phyloP scores from a whole-genome alignment of 2,113 vertebrate species.

The Pygoscelis antarcticus region DNA sequence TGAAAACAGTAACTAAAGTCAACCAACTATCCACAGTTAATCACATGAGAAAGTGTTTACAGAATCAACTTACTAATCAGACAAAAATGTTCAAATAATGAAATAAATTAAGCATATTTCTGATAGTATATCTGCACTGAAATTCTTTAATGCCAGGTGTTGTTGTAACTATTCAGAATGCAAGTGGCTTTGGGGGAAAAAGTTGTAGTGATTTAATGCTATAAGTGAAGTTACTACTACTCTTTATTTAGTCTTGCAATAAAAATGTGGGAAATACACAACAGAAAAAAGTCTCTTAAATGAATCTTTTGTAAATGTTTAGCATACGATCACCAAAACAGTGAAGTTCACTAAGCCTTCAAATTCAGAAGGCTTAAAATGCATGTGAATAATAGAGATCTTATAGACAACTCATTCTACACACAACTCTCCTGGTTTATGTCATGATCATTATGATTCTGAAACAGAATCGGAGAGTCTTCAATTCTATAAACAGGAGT shows the following conservation, averaged over 20 bases:
- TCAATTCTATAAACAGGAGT: conserved; percentile 38
- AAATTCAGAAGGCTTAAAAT: neutral
- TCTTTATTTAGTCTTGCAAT: neutral
- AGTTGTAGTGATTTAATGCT: neutral
- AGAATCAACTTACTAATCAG: neutral
- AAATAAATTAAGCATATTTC: neutral
- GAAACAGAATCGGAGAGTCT: conserved; percentile 41
- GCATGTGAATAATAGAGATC: neutral
- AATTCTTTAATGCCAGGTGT: neutral
- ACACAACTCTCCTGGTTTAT: neutral
- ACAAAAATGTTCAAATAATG: neutral
- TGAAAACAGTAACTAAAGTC: neutral
- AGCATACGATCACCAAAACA: neutral
- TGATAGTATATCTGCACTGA: neutral
- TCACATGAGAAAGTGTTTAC: neutral
- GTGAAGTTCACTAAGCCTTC: neutral
- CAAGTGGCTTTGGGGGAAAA: neutral
- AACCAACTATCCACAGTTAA: neutral
- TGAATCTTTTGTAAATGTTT: neutral
- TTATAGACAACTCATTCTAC: neutral
- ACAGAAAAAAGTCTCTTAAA: neutral
- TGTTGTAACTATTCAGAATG: neutral
- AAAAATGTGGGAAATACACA: neutral
- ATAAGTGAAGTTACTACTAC: neutral
- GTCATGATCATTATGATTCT: conserved; percentile 8